These are phyloP conservation scores for Prinia subflava DNA, from an alignment of 2,113 vertebrate genomes.

Conservation along the genomic window DNA sequence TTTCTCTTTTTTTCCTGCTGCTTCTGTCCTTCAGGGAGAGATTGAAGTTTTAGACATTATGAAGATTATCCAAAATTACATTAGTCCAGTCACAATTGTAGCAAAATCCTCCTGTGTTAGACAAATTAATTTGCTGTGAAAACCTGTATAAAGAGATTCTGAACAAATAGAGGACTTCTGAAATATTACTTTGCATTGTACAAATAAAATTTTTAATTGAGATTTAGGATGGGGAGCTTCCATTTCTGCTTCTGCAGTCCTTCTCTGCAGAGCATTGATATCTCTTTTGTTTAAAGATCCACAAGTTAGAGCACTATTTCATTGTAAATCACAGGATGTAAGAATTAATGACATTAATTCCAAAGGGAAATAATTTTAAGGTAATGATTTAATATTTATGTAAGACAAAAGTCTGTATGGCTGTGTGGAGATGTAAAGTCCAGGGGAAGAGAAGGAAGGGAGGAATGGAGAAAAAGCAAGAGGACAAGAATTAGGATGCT, in stretches of 20 bases:
- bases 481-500: background rate
- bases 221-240: background rate
- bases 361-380: background rate
- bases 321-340: background rate
- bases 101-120: constrained; percentile 45
- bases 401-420: background rate
- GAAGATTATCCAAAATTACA: constrained; percentile 39
- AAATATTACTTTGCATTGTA: background rate
- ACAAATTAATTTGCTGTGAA: constrained; percentile 43
- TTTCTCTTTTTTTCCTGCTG: background rate
- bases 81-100: constrained; percentile 38
- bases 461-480: background rate
- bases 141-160: background rate
- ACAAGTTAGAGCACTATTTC: background rate
- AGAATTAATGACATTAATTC: background rate
- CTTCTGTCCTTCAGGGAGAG: background rate
- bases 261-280: background rate
- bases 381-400: background rate
- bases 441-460: background rate
- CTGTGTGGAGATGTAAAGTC: background rate
- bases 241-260: background rate
- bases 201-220: constrained; percentile 33
- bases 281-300: background rate
- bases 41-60: background rate
- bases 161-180: constrained; percentile 15